Conservation (phyloP, 2,797 vertebrate genomes). For the Argya squamiceps region DNA sequence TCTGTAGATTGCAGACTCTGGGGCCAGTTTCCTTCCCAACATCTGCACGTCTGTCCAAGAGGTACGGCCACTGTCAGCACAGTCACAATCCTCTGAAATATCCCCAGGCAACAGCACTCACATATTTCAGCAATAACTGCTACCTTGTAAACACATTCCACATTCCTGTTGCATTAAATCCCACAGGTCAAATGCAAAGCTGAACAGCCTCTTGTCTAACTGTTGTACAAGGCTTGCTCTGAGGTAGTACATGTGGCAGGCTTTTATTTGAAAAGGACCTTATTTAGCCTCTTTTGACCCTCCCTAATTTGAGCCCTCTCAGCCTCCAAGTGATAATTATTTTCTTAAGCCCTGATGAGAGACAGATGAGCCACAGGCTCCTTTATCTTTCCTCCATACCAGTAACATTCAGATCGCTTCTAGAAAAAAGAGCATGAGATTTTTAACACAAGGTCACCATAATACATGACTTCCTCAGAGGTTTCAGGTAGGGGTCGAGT, state of each 20-base stretch:
- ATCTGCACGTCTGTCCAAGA: neutral
- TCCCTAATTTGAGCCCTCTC: neutral
- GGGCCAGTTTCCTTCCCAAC: neutral
- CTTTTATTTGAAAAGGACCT: neutral
- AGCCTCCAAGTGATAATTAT: neutral
- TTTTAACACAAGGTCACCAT: neutral
- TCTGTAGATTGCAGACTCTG: neutral
- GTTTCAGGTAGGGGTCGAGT: neutral
- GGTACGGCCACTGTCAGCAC: neutral
- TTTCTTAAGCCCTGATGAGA: neutral
- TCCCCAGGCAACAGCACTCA: constrained; percentile 15
- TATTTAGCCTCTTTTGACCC: neutral
- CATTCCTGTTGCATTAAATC: constrained; percentile 48
- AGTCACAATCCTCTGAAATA: constrained; percentile 4
- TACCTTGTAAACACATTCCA: constrained; percentile 63
- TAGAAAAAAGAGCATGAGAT: neutral
- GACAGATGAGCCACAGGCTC: neutral
- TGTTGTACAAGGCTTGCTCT: neutral
- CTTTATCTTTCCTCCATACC: neutral
- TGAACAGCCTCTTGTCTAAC: neutral
- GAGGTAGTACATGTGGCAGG: neutral
- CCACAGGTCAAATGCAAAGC: constrained; percentile 43
- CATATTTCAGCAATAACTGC: constrained; percentile 53
- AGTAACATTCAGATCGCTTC: neutral
- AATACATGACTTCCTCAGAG: neutral